phyloP scores from a whole-genome alignment of 2,888 invertebrate genomes.

The Zygothrica quintamaculata region DNA sequence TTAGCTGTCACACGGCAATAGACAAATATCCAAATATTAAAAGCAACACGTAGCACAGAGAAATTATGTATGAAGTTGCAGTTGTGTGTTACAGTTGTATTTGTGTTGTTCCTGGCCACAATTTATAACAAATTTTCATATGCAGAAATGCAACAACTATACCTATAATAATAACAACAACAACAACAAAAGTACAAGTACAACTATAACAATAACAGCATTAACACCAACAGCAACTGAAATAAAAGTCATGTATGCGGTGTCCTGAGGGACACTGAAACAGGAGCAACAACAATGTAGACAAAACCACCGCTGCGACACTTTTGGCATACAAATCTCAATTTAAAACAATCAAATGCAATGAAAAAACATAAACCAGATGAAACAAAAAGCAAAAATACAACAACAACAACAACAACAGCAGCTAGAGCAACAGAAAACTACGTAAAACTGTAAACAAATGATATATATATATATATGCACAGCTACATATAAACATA shows the following conservation, averaged over 20 bases:
- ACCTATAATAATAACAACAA: conserved; percentile 10
- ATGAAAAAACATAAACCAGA: conserved; percentile 57
- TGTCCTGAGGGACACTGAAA: conserved; percentile 1
- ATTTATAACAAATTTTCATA: conserved; percentile 41
- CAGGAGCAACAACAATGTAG: conserved; percentile 18
- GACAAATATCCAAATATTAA: conserved; percentile 39
- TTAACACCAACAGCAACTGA: not conserved
- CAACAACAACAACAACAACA: conserved; percentile 10
- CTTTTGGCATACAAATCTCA: conserved; percentile 73
- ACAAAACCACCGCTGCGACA: conserved; percentile 38
- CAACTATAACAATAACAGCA: conserved; percentile 23
- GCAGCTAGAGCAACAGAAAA: conserved; percentile 35
- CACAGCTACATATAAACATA: conserved; percentile 37
- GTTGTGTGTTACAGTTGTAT: conserved; percentile 17
- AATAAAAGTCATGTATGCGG: not conserved
- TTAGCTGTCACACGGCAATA: conserved; percentile 47
- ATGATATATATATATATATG: conserved; percentile 63
- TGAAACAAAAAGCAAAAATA: conserved; percentile 31
- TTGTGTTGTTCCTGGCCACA: conserved; percentile 21
- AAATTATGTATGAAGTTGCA: conserved; percentile 26
- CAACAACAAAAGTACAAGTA: conserved; percentile 4
- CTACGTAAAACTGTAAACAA: conserved; percentile 72
- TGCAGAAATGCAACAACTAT: conserved; percentile 27
- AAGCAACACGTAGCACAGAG: conserved; percentile 40
- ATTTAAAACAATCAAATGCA: conserved; percentile 76